These are phyloP conservation scores for Drosophila biarmipes DNA, from an alignment of 1,140 invertebrate species.

Conservation along the genomic window DNA sequence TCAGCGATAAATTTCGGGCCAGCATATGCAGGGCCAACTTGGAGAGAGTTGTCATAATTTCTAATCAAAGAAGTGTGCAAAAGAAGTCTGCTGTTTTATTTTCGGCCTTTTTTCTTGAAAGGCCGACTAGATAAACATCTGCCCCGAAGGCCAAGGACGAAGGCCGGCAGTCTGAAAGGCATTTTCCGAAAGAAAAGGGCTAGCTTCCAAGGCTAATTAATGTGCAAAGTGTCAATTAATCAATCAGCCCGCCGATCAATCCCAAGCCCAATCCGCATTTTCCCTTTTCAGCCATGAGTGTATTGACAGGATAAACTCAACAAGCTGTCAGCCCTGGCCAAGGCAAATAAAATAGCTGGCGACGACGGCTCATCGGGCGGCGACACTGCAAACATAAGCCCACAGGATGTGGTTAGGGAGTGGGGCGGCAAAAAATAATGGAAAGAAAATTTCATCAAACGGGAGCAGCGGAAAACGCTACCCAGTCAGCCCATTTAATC, in stretches of 20 bases:
- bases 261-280: slow-evolving; percentile 10
- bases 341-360: slow-evolving; percentile 74
- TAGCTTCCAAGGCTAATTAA: slow-evolving; percentile 64
- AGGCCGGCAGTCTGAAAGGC: slow-evolving; percentile 34
- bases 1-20: slow-evolving; percentile 63
- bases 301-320: slow-evolving; percentile 79
- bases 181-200: slow-evolving; percentile 13
- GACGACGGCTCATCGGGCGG: slow-evolving; percentile 56
- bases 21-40: slow-evolving; percentile 17
- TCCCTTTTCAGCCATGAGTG: slow-evolving; percentile 12
- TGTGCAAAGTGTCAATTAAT: slow-evolving; percentile 82
- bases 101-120: neutral
- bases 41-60: slow-evolving; percentile 68
- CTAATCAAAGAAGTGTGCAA: slow-evolving; percentile 31
- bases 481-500: slow-evolving; percentile 57
- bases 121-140: slow-evolving; percentile 18
- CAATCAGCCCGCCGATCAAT: slow-evolving; percentile 76
- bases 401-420: slow-evolving; percentile 1
- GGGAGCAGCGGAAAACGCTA: slow-evolving; percentile 50
- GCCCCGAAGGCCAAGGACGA: slow-evolving; percentile 39
- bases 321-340: slow-evolving; percentile 67
- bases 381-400: slow-evolving; percentile 52
- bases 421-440: slow-evolving; percentile 9
- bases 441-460: slow-evolving; percentile 54
- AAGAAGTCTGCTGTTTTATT: slow-evolving; percentile 22